Evolutionary conservation across 2,888 invertebrate genomes (phyloP).

Genomic region (Rhaphigaster nebulosa): DNA sequence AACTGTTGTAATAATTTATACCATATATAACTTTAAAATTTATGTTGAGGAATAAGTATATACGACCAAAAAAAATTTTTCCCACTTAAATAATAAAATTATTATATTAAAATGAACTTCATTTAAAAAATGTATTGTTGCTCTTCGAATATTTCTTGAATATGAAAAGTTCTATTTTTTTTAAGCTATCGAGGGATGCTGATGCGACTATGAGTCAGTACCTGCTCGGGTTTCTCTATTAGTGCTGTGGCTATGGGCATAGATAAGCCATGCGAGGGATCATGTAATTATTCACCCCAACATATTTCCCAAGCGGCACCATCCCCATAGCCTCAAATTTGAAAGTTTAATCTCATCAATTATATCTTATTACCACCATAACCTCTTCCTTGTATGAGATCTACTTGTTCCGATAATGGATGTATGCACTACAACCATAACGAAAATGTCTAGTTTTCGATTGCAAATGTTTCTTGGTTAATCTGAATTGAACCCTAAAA

Average conservation of each 20-base stretch:
- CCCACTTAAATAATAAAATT: too few species aligned
- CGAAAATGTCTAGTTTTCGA: neutral
- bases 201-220: slow-evolving; percentile 5
- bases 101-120: too few species aligned
- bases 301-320: slow-evolving; percentile 54
- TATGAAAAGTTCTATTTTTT: neutral
- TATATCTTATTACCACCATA: slow-evolving; percentile 54
- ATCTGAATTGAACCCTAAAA: neutral
- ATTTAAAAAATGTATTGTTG: neutral
- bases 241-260: slow-evolving; percentile 25
- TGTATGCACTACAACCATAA: neutral
- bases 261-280: slow-evolving; percentile 16
- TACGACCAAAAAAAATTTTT: too few species aligned
- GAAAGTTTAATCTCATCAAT: slow-evolving; percentile 57
- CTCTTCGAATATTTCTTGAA: neutral
- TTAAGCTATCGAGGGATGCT: neutral
- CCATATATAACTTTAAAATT: too few species aligned
- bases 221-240: slow-evolving; percentile 54
- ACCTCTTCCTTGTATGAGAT: neutral
- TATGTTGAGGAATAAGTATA: too few species aligned
- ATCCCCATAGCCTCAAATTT: slow-evolving; percentile 51
- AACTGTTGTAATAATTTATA: too few species aligned
- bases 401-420: neutral
- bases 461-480: neutral
- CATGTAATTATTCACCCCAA: slow-evolving; percentile 53